These are phyloP conservation scores for Pangasius larnaudii DNA, from an alignment of 2,797 vertebrate genomes.

Conservation along the genomic window DNA sequence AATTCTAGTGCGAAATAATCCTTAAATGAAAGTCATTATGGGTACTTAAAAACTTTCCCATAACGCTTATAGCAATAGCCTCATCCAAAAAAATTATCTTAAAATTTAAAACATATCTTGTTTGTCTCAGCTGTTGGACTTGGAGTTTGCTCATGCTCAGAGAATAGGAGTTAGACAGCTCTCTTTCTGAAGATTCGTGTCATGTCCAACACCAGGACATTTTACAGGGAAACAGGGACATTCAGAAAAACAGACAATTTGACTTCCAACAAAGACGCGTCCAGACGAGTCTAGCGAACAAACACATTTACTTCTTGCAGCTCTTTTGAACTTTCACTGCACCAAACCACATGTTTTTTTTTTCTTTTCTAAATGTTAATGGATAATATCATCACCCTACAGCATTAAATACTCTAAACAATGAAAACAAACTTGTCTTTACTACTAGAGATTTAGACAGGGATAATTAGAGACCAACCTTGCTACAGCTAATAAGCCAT, in stretches of 20 bases:
- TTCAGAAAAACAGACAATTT: not conserved
- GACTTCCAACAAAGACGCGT: not conserved
- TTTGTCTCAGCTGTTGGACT: not conserved
- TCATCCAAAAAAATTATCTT: not conserved
- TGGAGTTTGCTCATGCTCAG: not conserved
- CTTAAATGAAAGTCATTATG: not conserved
- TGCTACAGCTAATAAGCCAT: slow-evolving; percentile 35
- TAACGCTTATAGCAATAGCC: not conserved
- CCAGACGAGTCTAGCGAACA: not conserved
- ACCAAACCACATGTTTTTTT: not conserved
- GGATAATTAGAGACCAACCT: not conserved
- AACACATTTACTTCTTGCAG: not conserved
- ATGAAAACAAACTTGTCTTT: not conserved
- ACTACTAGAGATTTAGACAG: not conserved
- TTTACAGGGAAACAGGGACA: not conserved
- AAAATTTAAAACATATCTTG: not conserved
- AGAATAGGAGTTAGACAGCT: not conserved
- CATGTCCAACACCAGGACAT: not conserved
- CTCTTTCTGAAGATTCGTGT: not conserved
- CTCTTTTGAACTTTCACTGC: not conserved
- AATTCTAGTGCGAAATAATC: slow-evolving; percentile 3
- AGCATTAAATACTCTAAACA: not conserved
- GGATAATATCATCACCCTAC: not conserved
- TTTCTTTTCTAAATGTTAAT: not conserved
- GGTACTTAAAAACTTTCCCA: not conserved